A percentile compares a stretch with the other conserved stretches of the same genome.
These are phyloP conservation scores for Epizoanthus rinbou DNA, from an alignment of 92 coral and sea anemone species.

Conservation along the genomic window DNA sequence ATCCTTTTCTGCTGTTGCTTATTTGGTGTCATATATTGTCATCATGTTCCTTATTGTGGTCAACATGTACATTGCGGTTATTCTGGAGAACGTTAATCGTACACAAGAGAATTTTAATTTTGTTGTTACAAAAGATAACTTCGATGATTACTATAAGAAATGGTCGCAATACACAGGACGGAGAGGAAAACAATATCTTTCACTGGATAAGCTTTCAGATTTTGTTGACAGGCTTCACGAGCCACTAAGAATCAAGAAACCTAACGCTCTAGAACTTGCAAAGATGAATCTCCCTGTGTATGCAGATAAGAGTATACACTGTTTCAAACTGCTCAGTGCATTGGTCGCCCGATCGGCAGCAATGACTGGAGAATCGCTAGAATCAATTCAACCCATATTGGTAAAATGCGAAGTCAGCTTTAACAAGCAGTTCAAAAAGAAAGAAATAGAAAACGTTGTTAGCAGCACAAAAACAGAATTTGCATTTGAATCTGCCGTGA, in stretches of 20 bases:
- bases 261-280: conserved; percentile 68
- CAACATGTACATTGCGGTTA: conserved; percentile 94
- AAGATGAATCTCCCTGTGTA: conserved; percentile 81
- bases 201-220: conserved; percentile 74
- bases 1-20: conserved; percentile 63
- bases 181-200: conserved; percentile 79
- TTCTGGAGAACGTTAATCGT: conserved; percentile 90
- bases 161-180: conserved; percentile 82
- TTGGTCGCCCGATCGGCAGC: conserved; percentile 71
- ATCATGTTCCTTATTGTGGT: conserved; percentile 82
- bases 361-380: conserved; percentile 88
- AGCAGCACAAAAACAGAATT: conserved; percentile 27
- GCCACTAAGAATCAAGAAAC: conserved; percentile 79
- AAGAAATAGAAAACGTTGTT: neutral
- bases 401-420: conserved; percentile 72
- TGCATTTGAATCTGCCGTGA: conserved; percentile 31
- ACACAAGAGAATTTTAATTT: conserved; percentile 86
- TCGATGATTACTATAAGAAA: conserved; percentile 83
- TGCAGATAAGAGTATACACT: conserved; percentile 79
- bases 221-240: conserved; percentile 79
- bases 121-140: conserved; percentile 83
- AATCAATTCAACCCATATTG: conserved; percentile 70
- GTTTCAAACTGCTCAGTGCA: conserved; percentile 85
- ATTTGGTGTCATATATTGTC: conserved; percentile 76
- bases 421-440: conserved; percentile 63